Conservation (phyloP, 2,113 vertebrate species). For the Sinocyclocheilus rhinocerous region DNA sequence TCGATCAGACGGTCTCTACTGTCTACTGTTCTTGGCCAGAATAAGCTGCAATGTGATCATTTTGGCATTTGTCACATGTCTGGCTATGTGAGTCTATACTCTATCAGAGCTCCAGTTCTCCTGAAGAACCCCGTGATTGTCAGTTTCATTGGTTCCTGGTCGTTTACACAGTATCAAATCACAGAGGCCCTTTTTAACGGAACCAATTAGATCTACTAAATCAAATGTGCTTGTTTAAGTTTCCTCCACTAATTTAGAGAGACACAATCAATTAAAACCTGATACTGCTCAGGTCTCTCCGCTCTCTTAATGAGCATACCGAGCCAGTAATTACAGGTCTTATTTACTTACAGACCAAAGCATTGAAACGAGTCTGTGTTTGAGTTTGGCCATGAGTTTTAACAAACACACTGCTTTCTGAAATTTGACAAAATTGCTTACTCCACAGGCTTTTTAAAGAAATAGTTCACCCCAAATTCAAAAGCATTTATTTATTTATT, state of each 20-base stretch:
- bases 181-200: slow-evolving; percentile 11
- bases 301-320: slow-evolving; percentile 41
- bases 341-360: slow-evolving; percentile 30
- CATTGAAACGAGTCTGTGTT: slow-evolving; percentile 24
- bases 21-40: neutral
- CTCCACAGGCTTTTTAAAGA: no score
- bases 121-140: slow-evolving; percentile 20
- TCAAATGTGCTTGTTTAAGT: slow-evolving; percentile 38
- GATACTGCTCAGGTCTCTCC: slow-evolving; percentile 52
- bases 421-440: no score
- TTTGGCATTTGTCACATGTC: neutral
- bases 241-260: slow-evolving; percentile 44
- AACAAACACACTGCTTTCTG: no score
- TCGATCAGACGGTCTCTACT: neutral
- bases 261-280: slow-evolving; percentile 54
- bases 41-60: neutral
- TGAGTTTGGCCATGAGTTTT: neutral
- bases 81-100: neutral
- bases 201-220: slow-evolving; percentile 50
- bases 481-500: no score
- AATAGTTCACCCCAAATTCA: no score
- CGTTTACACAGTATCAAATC: slow-evolving; percentile 43
- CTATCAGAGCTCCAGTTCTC: neutral
- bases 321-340: slow-evolving; percentile 32
- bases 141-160: slow-evolving; percentile 6